Evolutionary conservation across 2,113 vertebrate species (phyloP), one percentile per base, ranked within the genome.

Genomic region (Enhydra lutris): DNA sequence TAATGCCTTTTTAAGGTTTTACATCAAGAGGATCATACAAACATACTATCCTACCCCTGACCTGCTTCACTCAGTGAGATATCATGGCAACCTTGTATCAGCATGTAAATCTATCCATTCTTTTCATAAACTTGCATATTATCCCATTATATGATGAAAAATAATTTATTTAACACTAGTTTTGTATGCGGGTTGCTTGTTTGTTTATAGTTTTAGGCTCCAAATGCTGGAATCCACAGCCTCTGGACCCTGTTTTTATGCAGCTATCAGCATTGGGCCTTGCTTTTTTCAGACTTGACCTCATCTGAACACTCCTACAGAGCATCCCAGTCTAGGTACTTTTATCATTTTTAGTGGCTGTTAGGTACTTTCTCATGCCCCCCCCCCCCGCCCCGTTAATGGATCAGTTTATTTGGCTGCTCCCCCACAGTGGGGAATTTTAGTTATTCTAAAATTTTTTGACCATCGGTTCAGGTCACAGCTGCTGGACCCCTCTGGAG

Each of bases 401-500:
- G 55, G 47, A 74, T 55, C 86, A 2, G 31, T 94, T 93, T 79
- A 89, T 80, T 1, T 95, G 82, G 85, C 71, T 7, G 6, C 20
- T 93, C 31, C 59, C 42, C 24, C n/a, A 57, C 0, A 39, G n/a
- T 42, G 23, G 52, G 79, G 71, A 89, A 86, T 65, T 96, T 63
- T 20, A 89, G 71, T 97, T 78, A 88, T 83, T 94, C 81, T 93
- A 90, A 89, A 84, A 82, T 45, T 91, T 93, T 91, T 65, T 94
- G 94, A 89, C 71, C 83, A 76, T 39, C 3, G 1, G 92, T 91
- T 97, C n/a, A 42, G 84, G 85, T 83, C 86, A 84, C 94, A 95
- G 97, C 95, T 97, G 96, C 93, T 88, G 65, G 89, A 78, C 95
- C 87, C 83, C 92, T 95, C 1, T 39, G 42, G 84, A 96, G 87